Evolutionary conservation across 2,113 vertebrate species (phyloP).

Genomic region (Castor canadensis): DNA sequence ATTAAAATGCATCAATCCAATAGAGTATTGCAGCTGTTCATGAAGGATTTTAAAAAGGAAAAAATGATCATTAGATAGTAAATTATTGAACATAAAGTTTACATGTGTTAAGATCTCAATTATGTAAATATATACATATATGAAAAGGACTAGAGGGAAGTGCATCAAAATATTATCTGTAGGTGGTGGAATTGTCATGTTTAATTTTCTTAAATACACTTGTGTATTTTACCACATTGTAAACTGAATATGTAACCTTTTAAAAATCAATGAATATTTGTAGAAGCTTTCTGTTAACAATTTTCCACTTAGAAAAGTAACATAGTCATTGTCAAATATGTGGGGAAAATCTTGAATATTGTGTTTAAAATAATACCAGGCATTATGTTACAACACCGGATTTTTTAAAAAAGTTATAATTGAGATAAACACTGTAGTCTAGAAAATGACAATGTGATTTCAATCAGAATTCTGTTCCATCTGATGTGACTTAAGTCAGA

Average conservation of each 20-base stretch:
- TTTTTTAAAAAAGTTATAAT: not conserved
- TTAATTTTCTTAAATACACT: not conserved
- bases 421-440: not conserved
- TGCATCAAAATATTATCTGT: not conserved
- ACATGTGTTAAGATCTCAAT: not conserved
- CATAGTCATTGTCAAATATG: not conserved
- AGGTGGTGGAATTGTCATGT: not conserved
- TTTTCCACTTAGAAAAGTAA: constrained; percentile 4
- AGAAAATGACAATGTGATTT: not conserved
- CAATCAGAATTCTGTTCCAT: not conserved
- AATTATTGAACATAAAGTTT: constrained; percentile 17
- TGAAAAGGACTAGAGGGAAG: not conserved
- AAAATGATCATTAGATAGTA: not conserved
- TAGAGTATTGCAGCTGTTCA: not conserved
- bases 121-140: not conserved
- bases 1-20: constrained; percentile 2
- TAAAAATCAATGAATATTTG: not conserved
- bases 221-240: not conserved
- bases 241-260: not conserved
- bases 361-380: not conserved
- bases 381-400: not conserved
- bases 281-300: not conserved
- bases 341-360: not conserved
- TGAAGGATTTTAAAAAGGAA: constrained; percentile 2
- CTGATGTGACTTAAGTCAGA: not conserved